Base-by-base conservation (phyloP, 2,888 invertebrate genomes). In the Diploptera punctata region DNA sequence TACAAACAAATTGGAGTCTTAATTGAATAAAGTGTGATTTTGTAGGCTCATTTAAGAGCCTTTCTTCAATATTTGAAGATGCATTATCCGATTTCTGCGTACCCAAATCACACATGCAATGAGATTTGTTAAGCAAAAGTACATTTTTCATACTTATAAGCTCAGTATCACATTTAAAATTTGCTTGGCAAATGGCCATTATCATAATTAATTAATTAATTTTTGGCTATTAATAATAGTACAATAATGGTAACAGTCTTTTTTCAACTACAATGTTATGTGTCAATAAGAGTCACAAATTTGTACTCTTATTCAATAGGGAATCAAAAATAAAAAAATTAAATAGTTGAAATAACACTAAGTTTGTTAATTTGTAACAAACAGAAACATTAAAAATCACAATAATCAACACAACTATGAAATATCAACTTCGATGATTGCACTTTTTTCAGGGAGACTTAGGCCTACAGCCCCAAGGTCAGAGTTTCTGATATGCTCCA, bases 161-260 rank as follows among this genome's bases (percentile, higher is more conserved):
- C 75, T 75, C 74, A 70, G 72, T 75, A 75, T 75, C 75, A 75
- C 74, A 75, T 68, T 70, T 68, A 75, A 74, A 73, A 72, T 75
- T 75, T 73, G 67, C 73, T 69, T 74, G 71, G 73, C 73, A 75
- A 75, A 73, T 73, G 44, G 62, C 72, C 70, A 54, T 71, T 65
- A 68, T 47, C 16, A 70, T 65, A 43, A 54, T 54, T 49, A n/a
- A n/a, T n/a, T n/a, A 57, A 57, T 61, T 68, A 70, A 68, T 71
- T 71, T 73, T 71, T 73, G 71, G 70, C 71, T 70, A 70, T 29
- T 68, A 44, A 52, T 69, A 67, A 62, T 70, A 57, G 52, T 43
- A 38, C 33, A 71, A 67, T 70, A n/a, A 71, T 62, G 31, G 62
- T 75, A 73, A 72, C 73, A 75, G 71, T 75, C 72, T 75, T 73